Conservation (phyloP, 2,888 invertebrate genomes). For the Ormyrus labotus region DNA sequence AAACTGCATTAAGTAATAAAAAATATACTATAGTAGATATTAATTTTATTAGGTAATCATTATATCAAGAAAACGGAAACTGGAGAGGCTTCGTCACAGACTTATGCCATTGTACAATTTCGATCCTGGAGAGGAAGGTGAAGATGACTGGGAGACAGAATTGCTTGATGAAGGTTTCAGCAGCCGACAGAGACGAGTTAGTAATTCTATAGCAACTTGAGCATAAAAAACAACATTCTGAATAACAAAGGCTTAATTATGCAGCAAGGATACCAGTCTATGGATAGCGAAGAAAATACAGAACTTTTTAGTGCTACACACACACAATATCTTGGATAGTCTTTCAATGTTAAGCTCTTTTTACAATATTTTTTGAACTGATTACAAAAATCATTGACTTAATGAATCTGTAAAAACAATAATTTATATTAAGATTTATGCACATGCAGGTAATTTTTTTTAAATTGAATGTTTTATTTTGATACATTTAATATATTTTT, state of each 20-base stretch:
- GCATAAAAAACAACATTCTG: conserved; percentile 60
- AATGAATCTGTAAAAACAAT: conserved; percentile 31
- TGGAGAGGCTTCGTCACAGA: conserved; percentile 80
- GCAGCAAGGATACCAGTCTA: conserved; percentile 73
- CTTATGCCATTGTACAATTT: conserved; percentile 83
- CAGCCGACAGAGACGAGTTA: conserved; percentile 71
- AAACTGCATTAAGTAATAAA: background rate
- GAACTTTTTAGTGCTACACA: conserved; percentile 67
- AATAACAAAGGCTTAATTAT: conserved; percentile 64
- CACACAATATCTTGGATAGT: conserved; percentile 49
- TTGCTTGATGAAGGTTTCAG: conserved; percentile 75
- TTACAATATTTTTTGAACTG: conserved; percentile 47
- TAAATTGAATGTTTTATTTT: background rate
- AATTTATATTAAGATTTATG: conserved; percentile 38
- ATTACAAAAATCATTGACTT: conserved; percentile 36
- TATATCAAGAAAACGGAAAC: conserved; percentile 77
- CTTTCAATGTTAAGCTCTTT: conserved; percentile 53
- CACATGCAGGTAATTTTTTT: conserved; percentile 34
- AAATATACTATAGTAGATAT: background rate
- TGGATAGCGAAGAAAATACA: conserved; percentile 71
- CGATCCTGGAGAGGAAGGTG: conserved; percentile 82
- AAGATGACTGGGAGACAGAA: conserved; percentile 83
- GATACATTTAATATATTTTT: conserved; percentile 10
- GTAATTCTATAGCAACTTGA: conserved; percentile 60
- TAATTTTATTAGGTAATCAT: conserved; percentile 75